Evolutionary conservation across 2,797 vertebrate genomes (phyloP).

Genomic region (Podargus strigoides): DNA sequence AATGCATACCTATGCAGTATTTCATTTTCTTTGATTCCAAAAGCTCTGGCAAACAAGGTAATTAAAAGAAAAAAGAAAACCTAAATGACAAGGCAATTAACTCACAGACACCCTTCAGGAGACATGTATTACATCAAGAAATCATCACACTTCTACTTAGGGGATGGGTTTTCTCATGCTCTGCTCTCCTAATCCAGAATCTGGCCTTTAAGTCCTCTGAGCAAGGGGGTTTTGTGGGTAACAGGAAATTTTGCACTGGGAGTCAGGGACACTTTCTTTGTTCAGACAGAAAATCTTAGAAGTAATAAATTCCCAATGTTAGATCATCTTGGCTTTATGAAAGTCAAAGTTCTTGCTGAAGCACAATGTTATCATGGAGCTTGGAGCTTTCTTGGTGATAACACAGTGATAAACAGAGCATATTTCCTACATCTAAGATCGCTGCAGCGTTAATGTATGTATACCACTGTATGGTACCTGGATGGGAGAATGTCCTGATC

Average conservation of each 20-base stretch:
- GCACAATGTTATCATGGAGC: background rate
- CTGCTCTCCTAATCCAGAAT: background rate
- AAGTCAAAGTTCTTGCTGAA: slow-evolving; percentile 51
- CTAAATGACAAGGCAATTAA: background rate
- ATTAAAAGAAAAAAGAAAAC: background rate
- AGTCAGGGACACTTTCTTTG: background rate
- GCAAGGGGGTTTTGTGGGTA: background rate
- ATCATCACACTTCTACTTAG: background rate
- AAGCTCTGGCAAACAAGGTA: background rate
- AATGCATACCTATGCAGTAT: background rate
- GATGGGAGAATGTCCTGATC: background rate
- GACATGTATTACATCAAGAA: background rate
- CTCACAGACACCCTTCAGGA: background rate
- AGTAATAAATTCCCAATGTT: background rate
- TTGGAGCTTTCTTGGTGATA: background rate
- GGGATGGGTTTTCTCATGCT: background rate
- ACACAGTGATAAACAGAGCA: background rate
- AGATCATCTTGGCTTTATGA: background rate
- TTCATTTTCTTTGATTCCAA: background rate
- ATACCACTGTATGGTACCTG: background rate
- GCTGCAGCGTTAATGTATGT: background rate
- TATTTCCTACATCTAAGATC: background rate
- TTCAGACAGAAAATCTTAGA: background rate
- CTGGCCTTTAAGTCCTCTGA: background rate
- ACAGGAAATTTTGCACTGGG: background rate